Conservation (phyloP, 2,113 vertebrate genomes). For the Acanthisitta chloris region DNA sequence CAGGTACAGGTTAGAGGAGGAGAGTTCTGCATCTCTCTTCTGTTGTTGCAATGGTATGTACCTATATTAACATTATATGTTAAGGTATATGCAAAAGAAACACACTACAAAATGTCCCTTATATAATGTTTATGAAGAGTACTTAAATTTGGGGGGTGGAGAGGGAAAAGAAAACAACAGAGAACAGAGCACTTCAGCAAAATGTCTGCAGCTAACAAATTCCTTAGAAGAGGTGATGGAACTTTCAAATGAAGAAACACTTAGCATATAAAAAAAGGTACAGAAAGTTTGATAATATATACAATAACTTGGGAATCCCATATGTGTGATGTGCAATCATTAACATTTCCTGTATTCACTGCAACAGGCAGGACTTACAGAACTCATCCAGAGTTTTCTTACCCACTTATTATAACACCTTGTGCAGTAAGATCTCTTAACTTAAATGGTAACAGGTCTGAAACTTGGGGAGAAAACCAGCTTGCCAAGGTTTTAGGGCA, state of each 20-base stretch:
- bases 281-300: background rate
- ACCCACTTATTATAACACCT: background rate
- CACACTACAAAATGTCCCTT: background rate
- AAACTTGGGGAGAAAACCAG: background rate
- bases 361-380: background rate
- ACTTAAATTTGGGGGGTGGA: background rate
- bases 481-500: background rate
- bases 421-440: background rate
- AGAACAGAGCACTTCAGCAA: background rate
- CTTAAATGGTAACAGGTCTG: background rate
- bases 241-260: background rate
- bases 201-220: background rate
- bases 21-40: slow-evolving; percentile 66
- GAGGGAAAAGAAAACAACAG: too few relatives aligned
- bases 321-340: background rate
- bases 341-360: background rate
- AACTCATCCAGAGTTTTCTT: background rate
- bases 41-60: slow-evolving; percentile 76
- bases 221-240: background rate
- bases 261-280: background rate
- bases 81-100: background rate
- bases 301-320: background rate
- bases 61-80: background rate
- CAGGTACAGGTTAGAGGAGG: slow-evolving; percentile 78
- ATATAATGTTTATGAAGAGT: background rate